Conservation (phyloP, 2,113 vertebrate species). For the Caranx melampygus region DNA sequence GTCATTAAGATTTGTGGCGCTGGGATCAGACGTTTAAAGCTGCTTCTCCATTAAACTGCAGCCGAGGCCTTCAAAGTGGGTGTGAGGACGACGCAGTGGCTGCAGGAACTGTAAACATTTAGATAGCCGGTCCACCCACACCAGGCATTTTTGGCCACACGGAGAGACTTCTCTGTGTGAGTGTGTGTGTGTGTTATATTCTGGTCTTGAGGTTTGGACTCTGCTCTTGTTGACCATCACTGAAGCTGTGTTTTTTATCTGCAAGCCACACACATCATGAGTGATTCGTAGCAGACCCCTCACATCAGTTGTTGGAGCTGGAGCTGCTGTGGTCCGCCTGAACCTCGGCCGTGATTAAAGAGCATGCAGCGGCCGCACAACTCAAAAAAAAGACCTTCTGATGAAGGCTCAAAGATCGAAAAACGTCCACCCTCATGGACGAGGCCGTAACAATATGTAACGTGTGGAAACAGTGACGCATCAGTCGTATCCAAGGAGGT, state of each 20-base stretch:
- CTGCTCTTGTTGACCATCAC: constrained; percentile 52
- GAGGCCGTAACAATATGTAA: background rate
- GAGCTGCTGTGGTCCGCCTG: constrained; percentile 37
- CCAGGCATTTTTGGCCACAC: constrained; percentile 38
- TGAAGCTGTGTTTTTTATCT: constrained; percentile 40
- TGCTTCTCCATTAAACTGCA: constrained; percentile 26
- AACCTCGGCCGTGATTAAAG: constrained; percentile 40
- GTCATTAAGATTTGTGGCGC: background rate
- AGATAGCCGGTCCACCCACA: constrained; percentile 57
- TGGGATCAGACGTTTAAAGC: background rate
- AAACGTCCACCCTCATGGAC: background rate
- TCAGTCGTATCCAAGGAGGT: background rate
- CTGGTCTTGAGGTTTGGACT: constrained; percentile 43
- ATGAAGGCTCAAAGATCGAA: background rate
- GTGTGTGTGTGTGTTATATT: constrained; percentile 22
- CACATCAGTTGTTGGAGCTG: background rate
- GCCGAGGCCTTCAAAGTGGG: constrained; percentile 15
- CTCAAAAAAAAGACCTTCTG: background rate
- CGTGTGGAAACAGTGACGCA: background rate
- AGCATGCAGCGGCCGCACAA: constrained; percentile 1
- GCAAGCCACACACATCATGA: constrained; percentile 20
- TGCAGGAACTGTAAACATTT: constrained; percentile 65
- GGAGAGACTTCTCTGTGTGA: constrained; percentile 39
- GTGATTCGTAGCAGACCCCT: constrained; percentile 37
- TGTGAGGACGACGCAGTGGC: background rate